Evolutionary conservation across 1,140 invertebrate species (phyloP).

Genomic region (Alviniconcha marisindica): DNA sequence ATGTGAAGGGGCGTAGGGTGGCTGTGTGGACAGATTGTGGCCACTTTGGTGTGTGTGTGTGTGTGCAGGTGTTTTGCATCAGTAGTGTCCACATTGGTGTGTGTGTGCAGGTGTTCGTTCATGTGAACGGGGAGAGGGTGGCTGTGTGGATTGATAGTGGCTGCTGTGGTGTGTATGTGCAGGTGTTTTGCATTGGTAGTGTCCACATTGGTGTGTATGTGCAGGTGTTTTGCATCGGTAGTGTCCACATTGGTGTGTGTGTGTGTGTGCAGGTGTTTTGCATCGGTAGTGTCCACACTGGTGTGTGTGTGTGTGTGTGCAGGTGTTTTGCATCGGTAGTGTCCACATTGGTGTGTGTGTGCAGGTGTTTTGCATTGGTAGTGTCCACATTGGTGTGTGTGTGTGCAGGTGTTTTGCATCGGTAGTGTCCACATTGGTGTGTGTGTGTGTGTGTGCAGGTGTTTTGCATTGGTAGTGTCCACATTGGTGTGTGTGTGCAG

Average conservation of each 20-base stretch:
- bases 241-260: too few relatives aligned
- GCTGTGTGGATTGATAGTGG: slow-evolving; percentile 68
- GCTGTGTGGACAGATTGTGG: background rate
- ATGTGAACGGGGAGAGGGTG: slow-evolving; percentile 70
- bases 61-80: background rate
- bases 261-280: too few relatives aligned
- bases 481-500: background rate
- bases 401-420: too few relatives aligned
- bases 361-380: too few relatives aligned
- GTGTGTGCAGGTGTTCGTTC: slow-evolving; percentile 71
- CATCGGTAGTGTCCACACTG: too few relatives aligned
- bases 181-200: slow-evolving; percentile 73
- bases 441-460: slow-evolving; percentile 1
- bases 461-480: background rate
- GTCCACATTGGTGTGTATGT: background rate
- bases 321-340: too few relatives aligned
- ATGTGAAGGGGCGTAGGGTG: background rate
- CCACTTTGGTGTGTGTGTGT: background rate
- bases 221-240: slow-evolving; percentile 47
- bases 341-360: too few relatives aligned
- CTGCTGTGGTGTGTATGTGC: slow-evolving; percentile 73
- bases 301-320: too few relatives aligned
- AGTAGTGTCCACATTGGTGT: background rate
- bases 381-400: too few relatives aligned
- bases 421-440: background rate